A percentile compares a stretch with the other conserved stretches of the same genome.
Evolutionary conservation across 1,140 invertebrate genomes (phyloP).

Genomic region (Musca domestica): DNA sequence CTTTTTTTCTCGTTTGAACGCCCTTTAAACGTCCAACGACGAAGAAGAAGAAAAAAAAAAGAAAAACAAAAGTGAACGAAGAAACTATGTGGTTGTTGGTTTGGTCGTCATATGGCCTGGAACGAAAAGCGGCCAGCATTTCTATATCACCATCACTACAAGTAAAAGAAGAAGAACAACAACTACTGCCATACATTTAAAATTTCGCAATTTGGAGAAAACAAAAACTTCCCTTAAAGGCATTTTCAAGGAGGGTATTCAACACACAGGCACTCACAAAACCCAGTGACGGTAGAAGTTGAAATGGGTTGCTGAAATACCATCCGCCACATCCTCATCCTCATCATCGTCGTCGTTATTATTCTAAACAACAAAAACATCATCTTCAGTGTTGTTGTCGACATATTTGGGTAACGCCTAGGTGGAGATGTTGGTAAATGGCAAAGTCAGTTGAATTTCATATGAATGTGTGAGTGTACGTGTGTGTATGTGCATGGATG

Average conservation of each 20-base stretch:
- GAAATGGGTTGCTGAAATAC: not conserved
- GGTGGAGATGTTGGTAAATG: too few species aligned
- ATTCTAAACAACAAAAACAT: conserved; percentile 6
- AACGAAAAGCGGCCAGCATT: too few species aligned
- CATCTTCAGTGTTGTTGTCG: not conserved
- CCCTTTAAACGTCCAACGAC: too few species aligned
- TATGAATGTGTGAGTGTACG: not conserved
- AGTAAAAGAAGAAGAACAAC: too few species aligned
- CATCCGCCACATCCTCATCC: too few species aligned
- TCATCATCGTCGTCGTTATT: not conserved
- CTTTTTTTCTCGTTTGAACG: not conserved
- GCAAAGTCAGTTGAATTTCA: not conserved
- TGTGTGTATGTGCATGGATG: not conserved
- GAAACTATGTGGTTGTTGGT: too few species aligned
- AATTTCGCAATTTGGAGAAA: not conserved
- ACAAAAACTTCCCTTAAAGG: conserved; percentile 11
- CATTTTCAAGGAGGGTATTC: not conserved
- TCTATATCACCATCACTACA: too few species aligned
- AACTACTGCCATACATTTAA: too few species aligned
- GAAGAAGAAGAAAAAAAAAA: too few species aligned
- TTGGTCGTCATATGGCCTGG: too few species aligned
- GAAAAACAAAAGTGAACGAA: too few species aligned
- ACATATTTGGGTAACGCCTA: not conserved
- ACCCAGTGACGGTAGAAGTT: not conserved
- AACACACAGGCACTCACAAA: not conserved